Percentiles rank a stretch among this genome's conserved stretches.
phyloP scores from a whole-genome alignment of 2,888 invertebrate genomes.

The Neelides folsomi region DNA sequence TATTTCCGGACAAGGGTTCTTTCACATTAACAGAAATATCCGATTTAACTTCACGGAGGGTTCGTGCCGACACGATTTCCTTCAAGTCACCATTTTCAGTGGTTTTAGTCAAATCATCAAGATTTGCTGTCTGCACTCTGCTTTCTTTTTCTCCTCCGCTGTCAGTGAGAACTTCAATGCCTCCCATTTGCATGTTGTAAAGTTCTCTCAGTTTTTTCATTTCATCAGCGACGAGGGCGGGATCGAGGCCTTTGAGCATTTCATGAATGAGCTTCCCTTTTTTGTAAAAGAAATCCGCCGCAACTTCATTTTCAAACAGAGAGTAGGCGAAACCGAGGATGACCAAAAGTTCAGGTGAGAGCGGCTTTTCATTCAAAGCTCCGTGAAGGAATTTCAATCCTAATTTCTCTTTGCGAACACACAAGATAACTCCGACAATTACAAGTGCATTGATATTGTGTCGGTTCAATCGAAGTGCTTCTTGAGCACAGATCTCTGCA shows the following conservation, averaged over 20 bases:
- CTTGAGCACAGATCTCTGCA: slow-evolving; percentile 23
- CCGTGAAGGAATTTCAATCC: slow-evolving; percentile 15
- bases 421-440: slow-evolving; percentile 19
- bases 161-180: too few relatives aligned
- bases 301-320: slow-evolving; percentile 14
- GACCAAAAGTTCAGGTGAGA: slow-evolving; percentile 20
- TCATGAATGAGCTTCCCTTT: slow-evolving; percentile 9
- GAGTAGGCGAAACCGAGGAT: slow-evolving; percentile 18
- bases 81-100: too few relatives aligned
- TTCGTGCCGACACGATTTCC: too few relatives aligned
- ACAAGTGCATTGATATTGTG: slow-evolving; percentile 18
- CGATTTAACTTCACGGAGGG: too few relatives aligned
- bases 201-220: too few relatives aligned
- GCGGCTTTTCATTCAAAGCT: slow-evolving; percentile 15
- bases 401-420: slow-evolving; percentile 12
- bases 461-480: slow-evolving; percentile 21
- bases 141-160: too few relatives aligned
- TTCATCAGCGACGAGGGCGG: background rate
- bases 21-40: too few relatives aligned
- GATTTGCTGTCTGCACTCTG: too few relatives aligned
- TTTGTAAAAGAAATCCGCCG: slow-evolving; percentile 20
- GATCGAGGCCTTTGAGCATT: slow-evolving; percentile 5
- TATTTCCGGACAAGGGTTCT: too few relatives aligned
- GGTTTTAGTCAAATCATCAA: too few relatives aligned
- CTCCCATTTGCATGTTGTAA: too few relatives aligned